A percentile compares a stretch with the other conserved stretches of the same genome.
These are phyloP conservation scores for Nothobranchius furzeri DNA, from an alignment of 2,113 vertebrate species.

Conservation along the genomic window DNA sequence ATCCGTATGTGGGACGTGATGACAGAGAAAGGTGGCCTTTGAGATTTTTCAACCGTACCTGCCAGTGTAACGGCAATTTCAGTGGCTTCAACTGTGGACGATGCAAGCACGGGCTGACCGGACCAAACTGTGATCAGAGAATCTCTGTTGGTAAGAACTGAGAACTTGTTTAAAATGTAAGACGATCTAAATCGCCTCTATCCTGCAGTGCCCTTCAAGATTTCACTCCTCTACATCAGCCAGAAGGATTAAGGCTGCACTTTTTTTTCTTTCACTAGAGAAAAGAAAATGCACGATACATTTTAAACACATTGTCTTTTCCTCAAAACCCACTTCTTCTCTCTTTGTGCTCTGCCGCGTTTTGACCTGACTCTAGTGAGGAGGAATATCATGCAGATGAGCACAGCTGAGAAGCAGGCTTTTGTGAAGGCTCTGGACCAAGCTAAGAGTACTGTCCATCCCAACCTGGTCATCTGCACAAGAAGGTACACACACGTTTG, in stretches of 20 bases:
- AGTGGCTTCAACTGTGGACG: constrained; percentile 87
- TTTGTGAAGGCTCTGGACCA: constrained; percentile 86
- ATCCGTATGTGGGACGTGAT: constrained; percentile 88
- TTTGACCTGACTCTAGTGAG: constrained; percentile 78
- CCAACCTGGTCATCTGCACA: constrained; percentile 90
- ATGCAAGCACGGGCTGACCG: constrained; percentile 86
- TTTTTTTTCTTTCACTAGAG: constrained; percentile 16
- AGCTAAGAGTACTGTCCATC: constrained; percentile 89
- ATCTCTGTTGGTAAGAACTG: constrained; percentile 83
- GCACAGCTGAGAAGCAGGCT: constrained; percentile 77
- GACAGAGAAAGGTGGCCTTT: constrained; percentile 93
- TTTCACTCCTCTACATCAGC: constrained; percentile 15
- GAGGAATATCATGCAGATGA: constrained; percentile 88
- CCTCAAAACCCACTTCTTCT: neutral
- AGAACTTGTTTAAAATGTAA: constrained; percentile 60
- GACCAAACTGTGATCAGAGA: constrained; percentile 83
- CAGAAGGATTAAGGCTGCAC: constrained; percentile 12
- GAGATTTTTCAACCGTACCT: constrained; percentile 91
- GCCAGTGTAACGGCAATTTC: constrained; percentile 89
- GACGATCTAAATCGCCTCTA: neutral
- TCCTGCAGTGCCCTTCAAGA: neutral
- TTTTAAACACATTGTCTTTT: constrained; percentile 35
- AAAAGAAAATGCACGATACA: constrained; percentile 34
- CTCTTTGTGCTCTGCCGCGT: neutral
- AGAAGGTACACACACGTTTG: constrained; percentile 75